Evolutionary conservation across 2,888 invertebrate genomes (phyloP).

Genomic region (Coenonympha arcania): DNA sequence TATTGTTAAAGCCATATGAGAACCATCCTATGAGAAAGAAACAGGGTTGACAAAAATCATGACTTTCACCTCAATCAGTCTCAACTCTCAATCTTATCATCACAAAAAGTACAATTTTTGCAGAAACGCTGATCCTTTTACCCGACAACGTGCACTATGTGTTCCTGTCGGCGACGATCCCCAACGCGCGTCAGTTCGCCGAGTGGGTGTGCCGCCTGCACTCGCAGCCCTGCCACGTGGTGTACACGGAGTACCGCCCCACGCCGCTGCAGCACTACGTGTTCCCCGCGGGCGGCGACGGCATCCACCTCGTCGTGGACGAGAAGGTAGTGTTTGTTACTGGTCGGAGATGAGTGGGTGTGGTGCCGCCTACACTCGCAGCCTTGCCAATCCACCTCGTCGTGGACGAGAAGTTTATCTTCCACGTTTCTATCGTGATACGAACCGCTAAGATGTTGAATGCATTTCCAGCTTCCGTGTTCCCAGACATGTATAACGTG

Average conservation of each 20-base stretch:
- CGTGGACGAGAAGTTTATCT: conserved; percentile 89
- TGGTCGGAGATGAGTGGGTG: no score
- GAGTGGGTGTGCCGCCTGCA: conserved; percentile 97
- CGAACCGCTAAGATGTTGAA: no score
- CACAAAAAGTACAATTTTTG: background rate
- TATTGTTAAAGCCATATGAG: no score
- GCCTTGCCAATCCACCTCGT: conserved; percentile 99
- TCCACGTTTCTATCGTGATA: no score
- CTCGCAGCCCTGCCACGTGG: conserved; percentile 97
- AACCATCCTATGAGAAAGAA: no score
- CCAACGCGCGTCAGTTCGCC: conserved; percentile 96
- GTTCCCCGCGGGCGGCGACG: conserved; percentile 96
- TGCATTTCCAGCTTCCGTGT: no score
- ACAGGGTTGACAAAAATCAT: no score
- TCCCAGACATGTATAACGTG: no score
- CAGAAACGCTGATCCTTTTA: conserved; percentile 95
- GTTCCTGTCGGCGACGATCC: conserved; percentile 98
- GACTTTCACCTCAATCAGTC: no score
- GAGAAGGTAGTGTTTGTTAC: conserved; percentile 80
- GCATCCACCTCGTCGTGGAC: conserved; percentile 96
- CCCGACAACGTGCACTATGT: conserved; percentile 99
- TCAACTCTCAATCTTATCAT: no score
- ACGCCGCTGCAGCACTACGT: conserved; percentile 99
- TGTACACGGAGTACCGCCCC: conserved; percentile 98
- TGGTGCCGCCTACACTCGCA: no score